Percentiles rank a stretch among this genome's conserved stretches.
phyloP scores from a whole-genome alignment of 2,113 vertebrate genomes.

The Protobothrops mucrosquamatus region DNA sequence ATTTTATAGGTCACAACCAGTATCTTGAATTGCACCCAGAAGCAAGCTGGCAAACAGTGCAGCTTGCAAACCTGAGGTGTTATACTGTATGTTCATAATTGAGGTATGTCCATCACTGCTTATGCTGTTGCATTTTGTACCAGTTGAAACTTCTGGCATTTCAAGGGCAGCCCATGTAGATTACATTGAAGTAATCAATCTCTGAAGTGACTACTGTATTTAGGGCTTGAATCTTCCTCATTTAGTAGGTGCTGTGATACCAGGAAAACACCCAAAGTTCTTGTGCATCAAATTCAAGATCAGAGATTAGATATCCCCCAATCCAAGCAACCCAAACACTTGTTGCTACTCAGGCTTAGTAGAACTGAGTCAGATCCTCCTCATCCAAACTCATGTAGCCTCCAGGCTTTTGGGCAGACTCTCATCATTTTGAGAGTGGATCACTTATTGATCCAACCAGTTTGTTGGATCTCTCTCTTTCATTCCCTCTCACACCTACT shows the following conservation, averaged over 20 bases:
- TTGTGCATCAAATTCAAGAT: background rate
- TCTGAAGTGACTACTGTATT: background rate
- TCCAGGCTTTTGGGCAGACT: too few species aligned
- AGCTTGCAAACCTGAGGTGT: too few species aligned
- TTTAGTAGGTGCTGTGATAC: background rate
- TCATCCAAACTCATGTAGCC: too few species aligned
- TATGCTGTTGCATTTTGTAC: background rate
- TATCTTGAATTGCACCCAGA: background rate
- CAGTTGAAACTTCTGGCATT: background rate
- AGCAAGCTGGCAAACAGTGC: background rate
- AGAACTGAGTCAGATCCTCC: too few species aligned
- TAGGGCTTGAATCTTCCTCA: background rate
- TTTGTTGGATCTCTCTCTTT: rapidly evolving
- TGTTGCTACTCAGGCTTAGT: too few species aligned
- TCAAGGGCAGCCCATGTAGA: background rate
- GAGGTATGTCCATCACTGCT: background rate
- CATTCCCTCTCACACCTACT: background rate
- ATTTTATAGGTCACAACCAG: background rate
- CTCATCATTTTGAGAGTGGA: too few species aligned
- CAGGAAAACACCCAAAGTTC: background rate
- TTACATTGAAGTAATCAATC: background rate
- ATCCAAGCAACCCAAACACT: too few species aligned
- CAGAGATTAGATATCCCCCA: too few species aligned
- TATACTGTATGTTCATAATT: too few species aligned
- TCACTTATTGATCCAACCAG: constrained; percentile 5